Evolutionary conservation across 1,140 invertebrate species (phyloP).

Genomic region (Tigriopus japonicus): DNA sequence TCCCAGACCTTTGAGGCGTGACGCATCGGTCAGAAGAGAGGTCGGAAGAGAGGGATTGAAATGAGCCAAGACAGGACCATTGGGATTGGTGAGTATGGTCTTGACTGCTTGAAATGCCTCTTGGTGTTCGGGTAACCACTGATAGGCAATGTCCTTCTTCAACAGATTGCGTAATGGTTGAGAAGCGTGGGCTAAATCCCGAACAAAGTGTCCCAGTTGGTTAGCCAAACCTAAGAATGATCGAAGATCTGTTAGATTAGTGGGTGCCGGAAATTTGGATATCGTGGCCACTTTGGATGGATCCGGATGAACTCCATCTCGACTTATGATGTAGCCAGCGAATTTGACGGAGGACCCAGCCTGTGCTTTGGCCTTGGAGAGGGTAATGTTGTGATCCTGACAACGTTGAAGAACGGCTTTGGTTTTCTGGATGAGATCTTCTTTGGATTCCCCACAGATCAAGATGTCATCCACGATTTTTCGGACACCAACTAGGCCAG

Average conservation of each 20-base stretch:
- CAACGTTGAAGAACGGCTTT: slow-evolving; percentile 11
- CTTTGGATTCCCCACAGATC: slow-evolving; percentile 2
- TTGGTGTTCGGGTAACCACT: neutral
- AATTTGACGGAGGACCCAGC: slow-evolving; percentile 20
- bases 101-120: slow-evolving; percentile 1
- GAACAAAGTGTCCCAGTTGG: slow-evolving; percentile 12
- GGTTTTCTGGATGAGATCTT: neutral
- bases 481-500: slow-evolving; percentile 7
- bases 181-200: neutral
- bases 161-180: slow-evolving; percentile 1
- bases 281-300: slow-evolving; percentile 9
- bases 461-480: slow-evolving; percentile 16
- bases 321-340: slow-evolving; percentile 17
- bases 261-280: slow-evolving; percentile 13
- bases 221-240: slow-evolving; percentile 12
- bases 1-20: slow-evolving; percentile 11
- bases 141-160: neutral
- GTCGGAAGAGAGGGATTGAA: neutral
- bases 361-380: slow-evolving; percentile 19
- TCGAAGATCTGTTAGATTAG: slow-evolving; percentile 13
- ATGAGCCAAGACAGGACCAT: slow-evolving; percentile 5
- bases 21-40: neutral
- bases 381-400: slow-evolving; percentile 18
- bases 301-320: slow-evolving; percentile 9
- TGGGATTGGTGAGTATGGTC: neutral